A percentile compares a stretch with the other conserved stretches of the same genome.
Conservation (phyloP, 2,888 invertebrate genomes). For the Drosophila fulvimacula region DNA sequence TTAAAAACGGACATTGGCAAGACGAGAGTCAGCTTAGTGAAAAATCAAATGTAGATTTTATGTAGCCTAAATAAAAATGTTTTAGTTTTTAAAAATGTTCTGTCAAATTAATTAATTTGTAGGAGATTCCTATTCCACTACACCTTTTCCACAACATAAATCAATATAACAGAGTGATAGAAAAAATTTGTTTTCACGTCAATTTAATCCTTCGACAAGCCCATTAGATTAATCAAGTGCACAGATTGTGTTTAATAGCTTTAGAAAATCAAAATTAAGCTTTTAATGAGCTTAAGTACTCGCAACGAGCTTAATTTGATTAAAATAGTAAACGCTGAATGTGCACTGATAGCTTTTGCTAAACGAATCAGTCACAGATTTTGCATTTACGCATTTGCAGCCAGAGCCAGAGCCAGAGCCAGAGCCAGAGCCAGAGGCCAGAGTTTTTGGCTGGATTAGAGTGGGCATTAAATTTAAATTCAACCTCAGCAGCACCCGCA, state of each 20-base stretch:
- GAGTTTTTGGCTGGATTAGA: not conserved
- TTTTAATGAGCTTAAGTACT: constrained; percentile 1
- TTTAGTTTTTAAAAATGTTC: too few species aligned
- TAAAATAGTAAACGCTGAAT: not conserved
- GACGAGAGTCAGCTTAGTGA: too few species aligned
- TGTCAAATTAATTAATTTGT: too few species aligned
- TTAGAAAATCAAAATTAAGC: constrained; percentile 1
- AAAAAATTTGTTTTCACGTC: too few species aligned
- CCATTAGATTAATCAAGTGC: constrained; percentile 2
- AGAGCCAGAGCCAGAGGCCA: too few species aligned
- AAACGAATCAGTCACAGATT: not conserved
- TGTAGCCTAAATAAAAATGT: too few species aligned
- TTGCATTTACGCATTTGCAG: not conserved
- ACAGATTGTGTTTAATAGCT: not conserved
- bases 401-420: too few species aligned
- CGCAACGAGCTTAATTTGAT: constrained; percentile 4
- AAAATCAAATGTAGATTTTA: too few species aligned
- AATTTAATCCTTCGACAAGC: not conserved
- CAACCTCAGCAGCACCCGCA: constrained; percentile 14
- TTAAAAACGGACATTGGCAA: too few species aligned
- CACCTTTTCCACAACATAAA: too few species aligned
- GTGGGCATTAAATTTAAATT: constrained; percentile 10
- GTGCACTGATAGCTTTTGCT: not conserved
- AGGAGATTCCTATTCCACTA: too few species aligned
- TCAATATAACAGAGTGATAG: too few species aligned